Conservation (phyloP, 1,140 invertebrate genomes). For the Tribolium castaneum region DNA sequence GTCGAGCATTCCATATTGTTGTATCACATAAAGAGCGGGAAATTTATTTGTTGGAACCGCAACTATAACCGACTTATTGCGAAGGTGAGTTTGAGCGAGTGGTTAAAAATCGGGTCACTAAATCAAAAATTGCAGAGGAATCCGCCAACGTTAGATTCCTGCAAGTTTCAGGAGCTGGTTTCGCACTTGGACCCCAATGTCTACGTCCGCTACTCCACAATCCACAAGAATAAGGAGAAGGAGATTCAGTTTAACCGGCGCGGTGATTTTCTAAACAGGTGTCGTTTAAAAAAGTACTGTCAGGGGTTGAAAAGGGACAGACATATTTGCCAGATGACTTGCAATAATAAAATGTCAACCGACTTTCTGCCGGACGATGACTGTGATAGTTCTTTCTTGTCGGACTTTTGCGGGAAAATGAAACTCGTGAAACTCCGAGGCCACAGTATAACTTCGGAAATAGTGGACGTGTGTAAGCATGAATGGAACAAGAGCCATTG, state of each 20-base stretch:
- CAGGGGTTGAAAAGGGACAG: no score
- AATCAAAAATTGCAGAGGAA: slow-evolving; percentile 18
- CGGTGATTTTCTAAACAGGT: not conserved
- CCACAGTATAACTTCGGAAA: not conserved
- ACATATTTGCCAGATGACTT: no score
- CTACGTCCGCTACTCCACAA: not conserved
- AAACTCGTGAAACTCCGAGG: not conserved
- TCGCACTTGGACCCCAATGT: not conserved
- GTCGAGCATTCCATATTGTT: slow-evolving; percentile 4
- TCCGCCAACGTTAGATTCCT: slow-evolving; percentile 28
- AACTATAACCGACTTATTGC: slow-evolving; percentile 3
- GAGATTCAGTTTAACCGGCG: not conserved
- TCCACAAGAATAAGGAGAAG: not conserved
- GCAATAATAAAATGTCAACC: not conserved
- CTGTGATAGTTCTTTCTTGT: not conserved
- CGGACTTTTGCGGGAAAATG: not conserved
- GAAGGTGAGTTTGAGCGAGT: slow-evolving; percentile 42
- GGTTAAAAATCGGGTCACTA: not conserved
- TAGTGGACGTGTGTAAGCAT: slow-evolving; percentile 1
- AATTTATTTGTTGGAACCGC: slow-evolving; percentile 50
- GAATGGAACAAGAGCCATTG: not conserved
- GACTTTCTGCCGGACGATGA: not conserved
- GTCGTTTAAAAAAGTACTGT: no score
- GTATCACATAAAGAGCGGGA: slow-evolving; percentile 38
- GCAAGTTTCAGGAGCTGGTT: slow-evolving; percentile 43